Evolutionary conservation across 2,797 vertebrate genomes (phyloP), one percentile per base, ranked within the genome.

Genomic region (Gouania willdenowi): DNA sequence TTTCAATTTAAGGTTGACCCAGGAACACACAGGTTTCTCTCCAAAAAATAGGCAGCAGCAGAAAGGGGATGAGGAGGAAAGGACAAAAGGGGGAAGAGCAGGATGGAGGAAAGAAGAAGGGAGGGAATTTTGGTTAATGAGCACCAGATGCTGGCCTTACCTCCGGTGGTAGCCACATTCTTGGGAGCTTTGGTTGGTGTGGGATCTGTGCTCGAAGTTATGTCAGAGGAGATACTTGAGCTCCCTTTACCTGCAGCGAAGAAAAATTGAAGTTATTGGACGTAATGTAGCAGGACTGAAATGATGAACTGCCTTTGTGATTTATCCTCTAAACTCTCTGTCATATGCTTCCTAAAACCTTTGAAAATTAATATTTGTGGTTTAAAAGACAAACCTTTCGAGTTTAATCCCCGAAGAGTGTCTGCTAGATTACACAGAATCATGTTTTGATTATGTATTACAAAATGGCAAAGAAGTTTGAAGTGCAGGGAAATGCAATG

Each of bases 171-270:
- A 83, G 93, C 91, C 76, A 88, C 95, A 98, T 98, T 98, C 88
- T 92, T 96, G 69, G 89, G 91, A 79, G 92, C 89, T 92, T 93
- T 95, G 57, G 92, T 96, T 23, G 94, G 92, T 8, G 94, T 95
- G 79, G 94, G 94, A 91, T 98, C 95, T 23, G 95, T 98, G 84
- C 94, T 92, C 56, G 95, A 98, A 84, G 95, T 98, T 88, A 98
- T 90, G 90, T 98, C 95, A 81, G 95, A 98, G 77, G 95, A 98
- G 89, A 98, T 92, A 91, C 95, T 98, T 87, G 95, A 98, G 90
- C 95, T 97, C 80, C 94, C 94, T 91, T 98, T 98, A 91, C 93
- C 95, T 98, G 75, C 64, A 69, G 63, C 76, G 23, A 42, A 39
- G 40, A 42, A 38, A 61, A 60, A 66, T 43, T 52, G 29, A 41